phyloP scores from a whole-genome alignment of 2,888 invertebrate genomes.

The Campoplex capitator region DNA sequence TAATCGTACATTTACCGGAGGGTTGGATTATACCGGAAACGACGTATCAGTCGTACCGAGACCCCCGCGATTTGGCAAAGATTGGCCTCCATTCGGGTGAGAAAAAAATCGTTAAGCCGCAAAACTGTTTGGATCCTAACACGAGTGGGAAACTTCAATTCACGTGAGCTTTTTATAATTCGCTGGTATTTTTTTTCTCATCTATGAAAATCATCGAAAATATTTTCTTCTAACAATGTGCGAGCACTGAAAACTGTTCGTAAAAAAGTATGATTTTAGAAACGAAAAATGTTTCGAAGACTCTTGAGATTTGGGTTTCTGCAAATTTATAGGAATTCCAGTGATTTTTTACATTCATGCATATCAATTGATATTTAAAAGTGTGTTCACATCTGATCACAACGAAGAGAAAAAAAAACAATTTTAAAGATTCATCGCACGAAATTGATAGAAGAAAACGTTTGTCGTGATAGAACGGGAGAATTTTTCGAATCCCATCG shows the following conservation, averaged over 20 bases:
- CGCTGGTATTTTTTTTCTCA: neutral
- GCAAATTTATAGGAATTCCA: no score
- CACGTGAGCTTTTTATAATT: conserved; percentile 67
- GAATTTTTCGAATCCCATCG: neutral
- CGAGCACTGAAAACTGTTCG: neutral
- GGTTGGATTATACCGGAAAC: conserved; percentile 77
- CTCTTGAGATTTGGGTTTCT: no score
- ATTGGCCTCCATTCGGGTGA: neutral
- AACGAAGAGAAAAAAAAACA: no score
- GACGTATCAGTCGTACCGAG: conserved; percentile 72
- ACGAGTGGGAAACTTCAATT: conserved; percentile 73
- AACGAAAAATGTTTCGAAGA: neutral
- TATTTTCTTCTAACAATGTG: neutral
- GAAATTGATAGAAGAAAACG: neutral
- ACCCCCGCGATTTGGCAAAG: conserved; percentile 70
- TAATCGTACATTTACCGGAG: conserved; percentile 70
- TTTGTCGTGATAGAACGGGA: neutral
- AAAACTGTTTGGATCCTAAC: conserved; percentile 72
- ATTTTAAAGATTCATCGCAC: neutral
- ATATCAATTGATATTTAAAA: neutral
- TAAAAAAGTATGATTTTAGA: neutral
- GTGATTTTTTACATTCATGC: no score
- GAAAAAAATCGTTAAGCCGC: conserved; percentile 64
- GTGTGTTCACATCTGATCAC: neutral
- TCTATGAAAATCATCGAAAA: neutral